Evolutionary conservation across 1,140 invertebrate genomes (phyloP).

Genomic region (Palaemon carinicauda): DNA sequence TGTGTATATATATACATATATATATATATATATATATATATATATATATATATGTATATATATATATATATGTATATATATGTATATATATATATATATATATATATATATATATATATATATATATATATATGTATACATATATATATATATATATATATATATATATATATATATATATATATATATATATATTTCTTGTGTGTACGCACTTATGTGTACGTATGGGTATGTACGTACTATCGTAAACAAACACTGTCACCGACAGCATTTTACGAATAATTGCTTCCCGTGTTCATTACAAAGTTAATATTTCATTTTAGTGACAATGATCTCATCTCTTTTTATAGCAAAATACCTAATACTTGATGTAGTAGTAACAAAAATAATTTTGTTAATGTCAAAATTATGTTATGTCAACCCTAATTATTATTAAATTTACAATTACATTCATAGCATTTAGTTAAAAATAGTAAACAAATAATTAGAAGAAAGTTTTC

Average conservation of each 20-base stretch:
- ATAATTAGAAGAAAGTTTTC: too few species aligned
- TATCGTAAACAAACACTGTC: too few species aligned
- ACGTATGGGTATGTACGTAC: background rate
- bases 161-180: background rate
- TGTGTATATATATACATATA: background rate
- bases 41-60: background rate
- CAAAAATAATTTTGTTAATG: too few species aligned
- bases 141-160: background rate
- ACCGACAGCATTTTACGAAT: too few species aligned
- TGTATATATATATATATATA: background rate
- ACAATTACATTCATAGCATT: too few species aligned
- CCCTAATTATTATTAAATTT: too few species aligned
- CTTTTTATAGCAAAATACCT: too few species aligned
- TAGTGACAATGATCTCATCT: too few species aligned
- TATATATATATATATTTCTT: background rate
- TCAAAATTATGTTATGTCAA: too few species aligned
- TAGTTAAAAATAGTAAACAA: too few species aligned
- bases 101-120: background rate
- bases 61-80: background rate
- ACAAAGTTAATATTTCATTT: background rate
- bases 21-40: background rate
- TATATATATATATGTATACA: background rate
- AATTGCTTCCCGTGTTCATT: background rate
- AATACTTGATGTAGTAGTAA: too few species aligned
- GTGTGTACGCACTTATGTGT: background rate